phyloP scores from a whole-genome alignment of 2,113 vertebrate species.

The Rhynchomys soricoides region DNA sequence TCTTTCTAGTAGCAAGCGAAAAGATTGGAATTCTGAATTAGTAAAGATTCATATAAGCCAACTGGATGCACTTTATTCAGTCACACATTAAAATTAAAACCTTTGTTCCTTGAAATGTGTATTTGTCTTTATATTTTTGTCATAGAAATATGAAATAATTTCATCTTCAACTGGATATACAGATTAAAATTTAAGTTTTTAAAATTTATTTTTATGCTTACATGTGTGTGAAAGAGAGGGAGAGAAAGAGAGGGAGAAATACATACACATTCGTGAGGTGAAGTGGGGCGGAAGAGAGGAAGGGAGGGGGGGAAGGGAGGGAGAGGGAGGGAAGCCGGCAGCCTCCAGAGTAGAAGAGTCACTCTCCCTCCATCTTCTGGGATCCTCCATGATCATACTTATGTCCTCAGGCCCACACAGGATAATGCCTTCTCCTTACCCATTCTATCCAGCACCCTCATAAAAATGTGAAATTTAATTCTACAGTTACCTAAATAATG shows the following conservation, averaged over 20 bases:
- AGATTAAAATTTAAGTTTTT: neutral
- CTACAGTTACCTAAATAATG: neutral
- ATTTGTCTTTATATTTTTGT: neutral
- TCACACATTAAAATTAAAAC: neutral
- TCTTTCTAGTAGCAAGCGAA: neutral
- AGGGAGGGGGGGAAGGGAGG: neutral
- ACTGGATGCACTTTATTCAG: neutral
- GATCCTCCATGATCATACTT: neutral
- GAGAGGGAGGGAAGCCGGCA: neutral
- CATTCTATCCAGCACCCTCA: neutral
- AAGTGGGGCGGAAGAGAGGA: fast-evolving
- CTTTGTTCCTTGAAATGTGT: neutral
- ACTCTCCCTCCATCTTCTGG: neutral
- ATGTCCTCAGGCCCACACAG: neutral
- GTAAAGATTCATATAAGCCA: neutral
- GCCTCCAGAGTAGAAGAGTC: neutral
- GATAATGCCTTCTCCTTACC: neutral
- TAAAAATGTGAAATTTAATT: neutral
- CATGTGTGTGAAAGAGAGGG: neutral
- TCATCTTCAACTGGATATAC: neutral
- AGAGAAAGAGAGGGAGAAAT: neutral
- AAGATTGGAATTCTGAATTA: neutral
- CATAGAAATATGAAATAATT: neutral
- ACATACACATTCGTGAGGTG: neutral
- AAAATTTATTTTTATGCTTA: neutral